These are phyloP conservation scores for Agrotis clavis DNA, from an alignment of 2,888 invertebrate genomes.

Conservation along the genomic window DNA sequence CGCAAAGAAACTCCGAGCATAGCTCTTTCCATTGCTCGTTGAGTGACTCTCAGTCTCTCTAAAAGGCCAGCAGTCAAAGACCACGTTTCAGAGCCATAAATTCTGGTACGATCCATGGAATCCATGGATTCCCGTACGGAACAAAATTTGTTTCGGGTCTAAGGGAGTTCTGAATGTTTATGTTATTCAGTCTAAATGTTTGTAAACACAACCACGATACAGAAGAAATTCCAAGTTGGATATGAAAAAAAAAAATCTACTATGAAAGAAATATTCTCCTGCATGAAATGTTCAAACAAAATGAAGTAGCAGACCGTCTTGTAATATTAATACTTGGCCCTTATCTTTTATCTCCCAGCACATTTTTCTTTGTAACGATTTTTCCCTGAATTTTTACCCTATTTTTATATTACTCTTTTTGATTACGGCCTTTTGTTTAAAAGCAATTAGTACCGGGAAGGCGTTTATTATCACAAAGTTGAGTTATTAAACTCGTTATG, in stretches of 20 bases:
- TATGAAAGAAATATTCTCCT: background rate
- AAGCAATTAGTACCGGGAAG: slow-evolving; percentile 42
- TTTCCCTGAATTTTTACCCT: slow-evolving; percentile 53
- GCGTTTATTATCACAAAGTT: slow-evolving; percentile 48
- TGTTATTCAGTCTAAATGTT: too few relatives aligned
- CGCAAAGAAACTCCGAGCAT: too few relatives aligned
- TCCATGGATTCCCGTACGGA: too few relatives aligned
- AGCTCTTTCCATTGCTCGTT: too few relatives aligned
- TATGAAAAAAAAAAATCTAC: background rate
- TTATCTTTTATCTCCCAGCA: slow-evolving; percentile 46
- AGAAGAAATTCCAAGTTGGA: too few relatives aligned
- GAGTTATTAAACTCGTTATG: slow-evolving; percentile 46
- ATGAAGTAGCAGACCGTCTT: background rate
- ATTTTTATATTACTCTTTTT: slow-evolving; percentile 61
- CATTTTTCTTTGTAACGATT: slow-evolving; percentile 53
- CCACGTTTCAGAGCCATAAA: too few relatives aligned
- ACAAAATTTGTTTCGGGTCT: too few relatives aligned
- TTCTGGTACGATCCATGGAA: too few relatives aligned
- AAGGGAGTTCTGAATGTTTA: too few relatives aligned
- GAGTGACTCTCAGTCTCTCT: too few relatives aligned
- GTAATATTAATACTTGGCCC: slow-evolving; percentile 19
- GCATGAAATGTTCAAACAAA: slow-evolving; percentile 1
- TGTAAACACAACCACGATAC: too few relatives aligned
- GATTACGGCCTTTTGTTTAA: slow-evolving; percentile 52
- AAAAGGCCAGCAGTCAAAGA: too few relatives aligned